These are phyloP conservation scores for Scortum barcoo DNA, from an alignment of 2,113 vertebrate genomes.

Conservation along the genomic window DNA sequence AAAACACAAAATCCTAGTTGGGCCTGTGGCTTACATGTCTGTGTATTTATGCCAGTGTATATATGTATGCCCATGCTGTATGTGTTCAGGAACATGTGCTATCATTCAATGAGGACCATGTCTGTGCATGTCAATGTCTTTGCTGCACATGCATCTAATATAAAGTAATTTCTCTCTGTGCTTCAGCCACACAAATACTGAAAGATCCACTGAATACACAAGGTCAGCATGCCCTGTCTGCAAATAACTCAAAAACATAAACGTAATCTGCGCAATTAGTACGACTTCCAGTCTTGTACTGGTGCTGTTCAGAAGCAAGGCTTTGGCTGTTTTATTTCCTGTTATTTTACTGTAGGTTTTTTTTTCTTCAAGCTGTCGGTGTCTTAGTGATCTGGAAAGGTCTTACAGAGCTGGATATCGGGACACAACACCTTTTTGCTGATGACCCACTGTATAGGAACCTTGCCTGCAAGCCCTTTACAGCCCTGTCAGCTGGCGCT, in stretches of 20 bases:
- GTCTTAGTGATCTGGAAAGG: conserved; percentile 12
- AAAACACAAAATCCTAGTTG: conserved; percentile 29
- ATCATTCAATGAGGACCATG: neutral
- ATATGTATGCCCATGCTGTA: neutral
- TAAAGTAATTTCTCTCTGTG: conserved; percentile 19
- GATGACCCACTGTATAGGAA: conserved; percentile 33
- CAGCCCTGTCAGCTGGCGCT: conserved; percentile 28
- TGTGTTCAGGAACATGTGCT: neutral
- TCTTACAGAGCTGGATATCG: conserved; percentile 18
- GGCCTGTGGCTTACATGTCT: neutral
- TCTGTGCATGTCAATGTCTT: neutral
- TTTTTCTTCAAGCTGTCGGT: neutral
- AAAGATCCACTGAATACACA: conserved; percentile 38
- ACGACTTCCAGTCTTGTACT: conserved; percentile 21
- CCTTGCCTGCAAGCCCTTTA: conserved; percentile 32
- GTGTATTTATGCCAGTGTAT: conserved; percentile 4
- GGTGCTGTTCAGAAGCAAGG: conserved; percentile 37
- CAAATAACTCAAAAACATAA: conserved; percentile 31
- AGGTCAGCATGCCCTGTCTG: conserved; percentile 35
- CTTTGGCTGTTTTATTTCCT: conserved; percentile 14
- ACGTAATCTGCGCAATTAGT: conserved; percentile 44
- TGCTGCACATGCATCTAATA: conserved; percentile 13
- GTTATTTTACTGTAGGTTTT: neutral
- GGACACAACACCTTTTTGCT: conserved; percentile 32
- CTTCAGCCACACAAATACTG: conserved; percentile 9